Base-by-base conservation (phyloP, 2,797 vertebrate species). In the Discoglossus pictus region DNA sequence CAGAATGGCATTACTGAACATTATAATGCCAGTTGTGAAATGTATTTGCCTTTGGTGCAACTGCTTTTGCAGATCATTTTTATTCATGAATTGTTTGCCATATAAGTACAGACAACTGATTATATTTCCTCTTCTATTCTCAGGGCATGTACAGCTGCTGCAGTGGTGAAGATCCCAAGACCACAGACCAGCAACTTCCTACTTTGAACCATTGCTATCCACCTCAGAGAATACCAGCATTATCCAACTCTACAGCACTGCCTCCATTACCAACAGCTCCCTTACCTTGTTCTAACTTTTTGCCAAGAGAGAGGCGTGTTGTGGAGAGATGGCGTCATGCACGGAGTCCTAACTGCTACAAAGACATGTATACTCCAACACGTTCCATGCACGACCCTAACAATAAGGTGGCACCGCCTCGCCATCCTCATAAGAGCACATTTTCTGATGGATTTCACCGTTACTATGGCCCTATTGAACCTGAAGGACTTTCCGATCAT, bases 131-230 rank as follows among this genome's bases (percentile, higher is more conserved):
- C 54, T 54, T 65, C 40, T 47, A 77, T 7, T 27, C 27, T 13
- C 73, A 96, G 94, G 94, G 93, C 72, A 97, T 96, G 94, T 96
- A 95, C 79, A 96, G 93, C 82, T 97, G 94, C 82, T 96, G 94
- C 83, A 94, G 92, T 74, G 92, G 92, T 16, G 94, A 95, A 72
- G 93, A 94, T 39, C 78, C 83, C 75, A 90, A 73, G 85, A 78
- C 51, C 83, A 63, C 92, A 79, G 70, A 89, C 58, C 78, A 90
- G 0, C 92, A 93, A 74, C 83, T 91, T 44, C 92, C 80, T 70
- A 80, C 46, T 55, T 93, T 86, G 79, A 92, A 92, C 87, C 91
- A 75, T 76, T 90, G 50, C 38, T 76, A 72, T 85, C 90, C 75
- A 84, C 92, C 67, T 80, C 90, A 80, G 82, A 86, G 74, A 86